These are phyloP conservation scores for Coranthus polyacanthus DNA, from an alignment of 2,797 vertebrate species.

Conservation along the genomic window DNA sequence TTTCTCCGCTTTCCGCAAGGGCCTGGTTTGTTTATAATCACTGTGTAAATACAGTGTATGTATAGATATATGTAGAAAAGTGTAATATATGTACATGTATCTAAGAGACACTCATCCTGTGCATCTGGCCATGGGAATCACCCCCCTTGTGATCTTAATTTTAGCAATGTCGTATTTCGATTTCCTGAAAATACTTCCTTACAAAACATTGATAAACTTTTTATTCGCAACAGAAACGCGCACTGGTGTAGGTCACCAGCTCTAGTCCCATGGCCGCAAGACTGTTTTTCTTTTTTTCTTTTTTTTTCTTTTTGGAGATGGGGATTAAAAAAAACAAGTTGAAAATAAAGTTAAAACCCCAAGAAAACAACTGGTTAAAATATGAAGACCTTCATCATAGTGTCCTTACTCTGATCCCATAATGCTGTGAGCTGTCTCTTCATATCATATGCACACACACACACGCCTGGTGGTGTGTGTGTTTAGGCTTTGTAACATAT, in stretches of 20 bases:
- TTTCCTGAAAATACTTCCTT: conserved; percentile 41
- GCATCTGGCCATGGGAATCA: conserved; percentile 64
- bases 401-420: conserved; percentile 68
- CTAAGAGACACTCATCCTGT: conserved; percentile 82
- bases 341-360: conserved; percentile 20
- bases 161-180: conserved; percentile 33
- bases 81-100: conserved; percentile 86
- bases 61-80: conserved; percentile 83
- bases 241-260: conserved; percentile 32
- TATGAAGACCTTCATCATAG: conserved; percentile 53
- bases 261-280: conserved; percentile 59
- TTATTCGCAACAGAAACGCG: conserved; percentile 18
- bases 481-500: conserved; percentile 79
- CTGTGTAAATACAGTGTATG: conserved; percentile 83
- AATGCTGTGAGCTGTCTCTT: conserved; percentile 73
- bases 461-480: conserved; percentile 68
- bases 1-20: conserved; percentile 73
- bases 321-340: conserved; percentile 40
- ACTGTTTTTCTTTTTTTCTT: conserved; percentile 67
- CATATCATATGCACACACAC: conserved; percentile 70
- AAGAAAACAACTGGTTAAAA: conserved; percentile 34
- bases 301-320: conserved; percentile 13
- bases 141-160: conserved; percentile 37
- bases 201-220: neutral
- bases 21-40: conserved; percentile 81